Conservation (phyloP, 2,113 vertebrate species). For the Oxyura jamaicensis region DNA sequence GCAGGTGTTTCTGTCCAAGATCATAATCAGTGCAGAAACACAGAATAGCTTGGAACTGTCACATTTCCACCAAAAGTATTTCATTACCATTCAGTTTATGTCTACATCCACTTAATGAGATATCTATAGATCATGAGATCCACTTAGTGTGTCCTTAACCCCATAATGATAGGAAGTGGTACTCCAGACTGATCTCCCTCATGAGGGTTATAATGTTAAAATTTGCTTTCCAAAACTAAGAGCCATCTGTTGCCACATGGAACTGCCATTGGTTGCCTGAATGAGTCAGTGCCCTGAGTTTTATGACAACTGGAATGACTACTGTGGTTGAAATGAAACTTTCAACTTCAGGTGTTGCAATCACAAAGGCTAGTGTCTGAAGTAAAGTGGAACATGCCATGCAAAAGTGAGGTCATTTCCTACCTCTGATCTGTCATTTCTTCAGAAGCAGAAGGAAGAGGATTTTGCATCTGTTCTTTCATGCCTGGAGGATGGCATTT, state of each 20-base stretch:
- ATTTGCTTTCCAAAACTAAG: conserved; percentile 30
- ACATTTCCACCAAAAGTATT: conserved; percentile 41
- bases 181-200: conserved; percentile 38
- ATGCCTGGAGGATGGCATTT: neutral
- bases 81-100: conserved; percentile 34
- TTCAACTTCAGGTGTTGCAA: neutral
- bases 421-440: neutral
- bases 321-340: neutral
- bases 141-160: conserved; percentile 47
- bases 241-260: conserved; percentile 21
- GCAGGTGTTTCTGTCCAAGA: conserved; percentile 56
- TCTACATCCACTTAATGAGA: conserved; percentile 35
- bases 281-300: conserved; percentile 8
- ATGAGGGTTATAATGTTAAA: neutral
- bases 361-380: conserved; percentile 30
- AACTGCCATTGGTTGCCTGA: neutral
- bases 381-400: neutral
- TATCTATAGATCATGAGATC: conserved; percentile 52
- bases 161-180: conserved; percentile 54
- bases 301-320: conserved; percentile 18
- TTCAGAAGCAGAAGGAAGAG: conserved; percentile 33
- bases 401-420: conserved; percentile 40
- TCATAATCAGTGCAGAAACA: conserved; percentile 1
- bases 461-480: conserved; percentile 5
- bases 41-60: conserved; percentile 15